Conservation (phyloP, 2,888 invertebrate genomes). For the Meteorus colon region DNA sequence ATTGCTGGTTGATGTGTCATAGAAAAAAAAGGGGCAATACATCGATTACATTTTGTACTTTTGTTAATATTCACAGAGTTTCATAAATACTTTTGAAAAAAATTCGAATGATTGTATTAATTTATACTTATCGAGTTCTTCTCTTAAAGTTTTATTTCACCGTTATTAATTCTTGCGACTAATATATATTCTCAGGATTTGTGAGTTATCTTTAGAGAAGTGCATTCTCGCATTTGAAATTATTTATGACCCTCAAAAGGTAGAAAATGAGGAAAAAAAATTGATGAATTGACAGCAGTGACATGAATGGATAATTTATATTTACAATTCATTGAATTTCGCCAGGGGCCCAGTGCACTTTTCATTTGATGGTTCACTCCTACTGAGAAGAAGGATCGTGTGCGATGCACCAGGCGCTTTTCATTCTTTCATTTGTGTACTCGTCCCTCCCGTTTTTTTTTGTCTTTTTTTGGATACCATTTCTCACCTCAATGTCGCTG, state of each 20-base stretch:
- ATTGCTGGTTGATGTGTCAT: no score
- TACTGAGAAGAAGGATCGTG: slow-evolving; percentile 15
- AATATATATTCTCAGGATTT: no score
- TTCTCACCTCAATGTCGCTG: slow-evolving; percentile 5
- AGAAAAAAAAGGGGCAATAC: no score
- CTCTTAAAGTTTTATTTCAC: no score
- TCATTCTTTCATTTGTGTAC: slow-evolving; percentile 18
- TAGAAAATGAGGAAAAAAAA: neutral
- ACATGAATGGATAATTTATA: slow-evolving; percentile 17
- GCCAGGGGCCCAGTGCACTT: neutral
- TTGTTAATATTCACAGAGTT: no score
- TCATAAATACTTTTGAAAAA: no score
- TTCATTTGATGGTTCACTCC: slow-evolving; percentile 18
- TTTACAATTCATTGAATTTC: slow-evolving; percentile 17
- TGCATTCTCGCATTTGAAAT: neutral
- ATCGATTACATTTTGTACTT: no score
- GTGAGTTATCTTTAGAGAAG: no score
- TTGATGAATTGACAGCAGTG: slow-evolving; percentile 8
- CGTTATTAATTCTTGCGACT: no score
- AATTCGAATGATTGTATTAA: no score
- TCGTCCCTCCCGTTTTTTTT: slow-evolving; percentile 10
- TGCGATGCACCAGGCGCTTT: neutral
- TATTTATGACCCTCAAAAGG: neutral
- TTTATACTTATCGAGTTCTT: no score
- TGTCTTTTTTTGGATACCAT: slow-evolving; percentile 26